phyloP scores from a whole-genome alignment of 2,797 vertebrate genomes.

The Neoniphon sammara region DNA sequence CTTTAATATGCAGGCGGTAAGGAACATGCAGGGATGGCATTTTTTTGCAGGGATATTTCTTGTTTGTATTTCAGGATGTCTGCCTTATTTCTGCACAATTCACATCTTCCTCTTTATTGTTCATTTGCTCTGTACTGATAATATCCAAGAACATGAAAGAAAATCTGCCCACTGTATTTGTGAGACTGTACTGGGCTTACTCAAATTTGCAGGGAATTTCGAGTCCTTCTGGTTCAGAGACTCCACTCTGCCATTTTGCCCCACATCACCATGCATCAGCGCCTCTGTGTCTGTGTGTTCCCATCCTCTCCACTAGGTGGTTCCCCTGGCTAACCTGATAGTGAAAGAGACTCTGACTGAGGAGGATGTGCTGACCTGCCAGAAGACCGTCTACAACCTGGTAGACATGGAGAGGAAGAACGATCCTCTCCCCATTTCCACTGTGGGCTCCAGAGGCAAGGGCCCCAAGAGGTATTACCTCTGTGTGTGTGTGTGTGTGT shows the following conservation, averaged over 20 bases:
- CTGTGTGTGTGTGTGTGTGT: background rate
- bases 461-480: constrained; percentile 92
- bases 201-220: too few species aligned
- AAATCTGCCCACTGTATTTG: background rate
- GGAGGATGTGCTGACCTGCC: constrained; percentile 97
- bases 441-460: constrained; percentile 97
- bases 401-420: constrained; percentile 99
- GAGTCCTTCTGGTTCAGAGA: too few species aligned
- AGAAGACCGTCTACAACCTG: constrained; percentile 97
- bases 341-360: constrained; percentile 95
- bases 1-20: constrained; percentile 99
- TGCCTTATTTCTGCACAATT: too few species aligned
- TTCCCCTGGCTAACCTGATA: constrained; percentile 96
- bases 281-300: background rate
- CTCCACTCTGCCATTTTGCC: background rate
- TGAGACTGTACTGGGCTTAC: too few species aligned
- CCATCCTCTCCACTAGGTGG: constrained; percentile 84
- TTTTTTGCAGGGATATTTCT: background rate
- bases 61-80: background rate
- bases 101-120: background rate
- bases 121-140: background rate
- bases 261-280: background rate
- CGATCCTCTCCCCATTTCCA: constrained; percentile 96
- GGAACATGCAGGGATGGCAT: constrained; percentile 50
- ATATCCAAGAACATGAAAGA: background rate